Conservation (phyloP, 2,888 invertebrate species). For the Acheta domesticus region DNA sequence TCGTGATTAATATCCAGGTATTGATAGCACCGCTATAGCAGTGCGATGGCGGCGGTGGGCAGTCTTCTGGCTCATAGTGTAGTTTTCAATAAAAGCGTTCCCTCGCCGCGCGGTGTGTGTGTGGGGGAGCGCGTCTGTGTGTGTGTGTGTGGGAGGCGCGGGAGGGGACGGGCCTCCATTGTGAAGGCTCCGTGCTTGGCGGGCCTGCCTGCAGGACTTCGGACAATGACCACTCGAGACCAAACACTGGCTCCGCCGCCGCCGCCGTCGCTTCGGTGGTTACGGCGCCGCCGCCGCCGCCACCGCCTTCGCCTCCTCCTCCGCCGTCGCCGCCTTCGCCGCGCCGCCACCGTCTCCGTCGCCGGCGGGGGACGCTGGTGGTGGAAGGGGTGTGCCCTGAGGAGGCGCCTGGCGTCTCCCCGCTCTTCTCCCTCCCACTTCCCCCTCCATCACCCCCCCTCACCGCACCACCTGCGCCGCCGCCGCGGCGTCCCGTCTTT, state of each 20-base stretch:
- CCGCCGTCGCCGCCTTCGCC: background rate
- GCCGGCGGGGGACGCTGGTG: background rate
- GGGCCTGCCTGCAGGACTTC: constrained; percentile 5
- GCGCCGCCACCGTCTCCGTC: background rate
- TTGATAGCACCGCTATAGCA: constrained; percentile 31
- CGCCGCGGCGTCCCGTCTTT: background rate
- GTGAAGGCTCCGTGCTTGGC: constrained; percentile 20
- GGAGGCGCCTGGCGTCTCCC: background rate
- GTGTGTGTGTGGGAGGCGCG: constrained; percentile 2
- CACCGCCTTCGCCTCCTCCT: too few relatives aligned
- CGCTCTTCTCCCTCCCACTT: background rate
- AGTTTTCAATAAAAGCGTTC: constrained; percentile 30
- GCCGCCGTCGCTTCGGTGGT: constrained; percentile 22
- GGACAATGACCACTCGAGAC: constrained; percentile 31
- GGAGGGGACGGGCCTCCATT: constrained; percentile 24
- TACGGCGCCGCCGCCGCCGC: background rate
- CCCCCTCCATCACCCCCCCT: background rate
- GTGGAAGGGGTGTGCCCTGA: background rate
- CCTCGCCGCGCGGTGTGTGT: constrained; percentile 25
- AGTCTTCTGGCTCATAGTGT: too few relatives aligned
- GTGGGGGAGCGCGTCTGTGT: background rate
- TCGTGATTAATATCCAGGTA: constrained; percentile 37
- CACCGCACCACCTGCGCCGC: background rate
- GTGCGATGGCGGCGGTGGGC: too few relatives aligned
- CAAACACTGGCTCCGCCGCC: constrained; percentile 18